Evolutionary conservation across 2,113 vertebrate species (phyloP).

Genomic region (Heliornis fulica): DNA sequence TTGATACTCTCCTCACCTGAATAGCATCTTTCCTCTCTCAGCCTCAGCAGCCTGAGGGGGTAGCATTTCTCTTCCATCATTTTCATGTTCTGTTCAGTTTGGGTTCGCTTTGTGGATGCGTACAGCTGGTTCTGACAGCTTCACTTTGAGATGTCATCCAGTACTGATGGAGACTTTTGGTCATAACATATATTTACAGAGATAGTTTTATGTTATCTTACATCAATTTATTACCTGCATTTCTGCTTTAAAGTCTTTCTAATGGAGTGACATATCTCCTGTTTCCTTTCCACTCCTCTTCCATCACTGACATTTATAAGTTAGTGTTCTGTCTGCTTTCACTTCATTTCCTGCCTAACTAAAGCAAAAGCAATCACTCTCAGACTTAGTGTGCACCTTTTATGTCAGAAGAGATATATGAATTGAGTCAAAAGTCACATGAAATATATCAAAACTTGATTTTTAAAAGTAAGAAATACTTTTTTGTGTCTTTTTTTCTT

Average conservation of each 20-base stretch:
- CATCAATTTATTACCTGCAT: background rate
- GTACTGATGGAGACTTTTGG: background rate
- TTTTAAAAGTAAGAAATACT: background rate
- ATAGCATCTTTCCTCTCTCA: background rate
- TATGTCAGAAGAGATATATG: background rate
- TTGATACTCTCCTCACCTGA: background rate
- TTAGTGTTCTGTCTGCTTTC: conserved; percentile 13
- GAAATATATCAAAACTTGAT: background rate
- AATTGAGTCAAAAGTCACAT: background rate
- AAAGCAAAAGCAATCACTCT: background rate
- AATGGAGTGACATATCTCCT: background rate
- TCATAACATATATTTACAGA: background rate
- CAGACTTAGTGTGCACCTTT: background rate
- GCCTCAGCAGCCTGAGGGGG: background rate
- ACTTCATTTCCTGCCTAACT: background rate
- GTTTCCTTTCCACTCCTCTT: background rate
- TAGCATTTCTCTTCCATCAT: background rate
- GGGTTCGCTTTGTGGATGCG: background rate
- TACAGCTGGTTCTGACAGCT: background rate
- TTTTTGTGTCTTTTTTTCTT: background rate
- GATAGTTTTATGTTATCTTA: background rate
- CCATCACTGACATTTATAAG: background rate
- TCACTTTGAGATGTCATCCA: background rate
- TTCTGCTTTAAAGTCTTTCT: background rate
- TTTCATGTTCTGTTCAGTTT: background rate